Base-by-base conservation (phyloP, 2,113 vertebrate genomes). In the Vulpes vulpes region DNA sequence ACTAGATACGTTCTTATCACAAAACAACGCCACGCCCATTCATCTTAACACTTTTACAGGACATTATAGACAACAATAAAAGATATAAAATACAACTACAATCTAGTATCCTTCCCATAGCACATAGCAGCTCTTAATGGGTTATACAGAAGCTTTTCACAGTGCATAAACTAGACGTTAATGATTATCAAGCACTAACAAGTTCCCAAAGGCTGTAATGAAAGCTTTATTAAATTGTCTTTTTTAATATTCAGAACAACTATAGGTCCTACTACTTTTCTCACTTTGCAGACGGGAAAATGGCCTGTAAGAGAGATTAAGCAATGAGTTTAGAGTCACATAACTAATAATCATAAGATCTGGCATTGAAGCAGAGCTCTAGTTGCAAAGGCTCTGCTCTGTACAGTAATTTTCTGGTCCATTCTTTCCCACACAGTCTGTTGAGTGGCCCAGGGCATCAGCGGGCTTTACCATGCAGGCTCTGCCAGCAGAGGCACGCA, bases 141-240 rank as follows among this genome's bases (percentile, higher is more conserved):
- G 49, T 49, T 27, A 32, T 55, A 85, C 12, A 35, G 71, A 69
- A 53, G 27, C 9, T 17, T 80, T 35, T 65, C 69, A 10, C 14
- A 27, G 0, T 38, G 32, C 4, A 4, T 11, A 78, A 62, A 23
- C 32, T 32, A 25, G 11, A 79, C 43, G 6, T 59, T 51, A 8
- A 57, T 49, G 80, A 38, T 93, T 19, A 55, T 22, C 8, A 5
- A 49, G 43, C 32, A 65, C 14, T 43, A 62, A 64, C 4, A 32
- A 59, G 71, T 74, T 95, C 65, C 79, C 82, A 51, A 93, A 85
- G 20, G 20, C 35, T 25, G 12, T 19, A 8, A 43, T 65, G 53
- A 93, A 88, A 94, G 12, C 5, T n/a, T 35, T 78, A 15, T 89
- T 84, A 87, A 96, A 85, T 35, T 57, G 17, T 76, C 53, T 74